phyloP scores from a whole-genome alignment of 2,113 vertebrate genomes.

The Neopipo cinnamomea region DNA sequence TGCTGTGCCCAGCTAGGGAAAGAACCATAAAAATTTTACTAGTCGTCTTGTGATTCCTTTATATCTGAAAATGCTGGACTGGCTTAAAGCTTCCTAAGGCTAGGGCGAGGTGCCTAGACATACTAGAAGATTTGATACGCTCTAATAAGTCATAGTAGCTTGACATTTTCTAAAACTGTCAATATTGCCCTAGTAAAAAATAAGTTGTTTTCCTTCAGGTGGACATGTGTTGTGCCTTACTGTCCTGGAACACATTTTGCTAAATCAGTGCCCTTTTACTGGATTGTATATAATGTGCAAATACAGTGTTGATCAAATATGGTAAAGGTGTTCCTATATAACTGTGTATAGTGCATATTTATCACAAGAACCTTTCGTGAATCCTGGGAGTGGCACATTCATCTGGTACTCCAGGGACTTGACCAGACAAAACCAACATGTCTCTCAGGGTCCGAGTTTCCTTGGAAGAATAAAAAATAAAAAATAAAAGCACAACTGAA shows the following conservation, averaged over 20 bases:
- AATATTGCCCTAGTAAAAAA: background rate
- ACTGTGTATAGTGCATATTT: rapidly evolving
- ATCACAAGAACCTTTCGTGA: background rate
- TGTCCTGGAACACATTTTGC: background rate
- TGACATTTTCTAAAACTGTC: background rate
- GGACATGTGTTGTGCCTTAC: background rate
- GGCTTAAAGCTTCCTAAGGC: background rate
- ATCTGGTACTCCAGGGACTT: background rate
- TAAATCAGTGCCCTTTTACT: background rate
- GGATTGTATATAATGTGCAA: background rate
- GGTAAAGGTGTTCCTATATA: background rate
- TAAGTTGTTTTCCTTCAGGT: background rate
- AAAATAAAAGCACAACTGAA: background rate
- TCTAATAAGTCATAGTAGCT: background rate
- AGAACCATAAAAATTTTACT: background rate
- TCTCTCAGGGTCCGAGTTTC: background rate
- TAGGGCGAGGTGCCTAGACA: background rate
- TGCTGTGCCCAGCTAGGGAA: background rate
- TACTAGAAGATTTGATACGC: background rate
- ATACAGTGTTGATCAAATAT: background rate
- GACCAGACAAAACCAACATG: background rate
- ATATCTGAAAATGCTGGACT: background rate
- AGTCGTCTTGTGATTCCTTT: background rate
- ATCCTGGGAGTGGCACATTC: background rate
- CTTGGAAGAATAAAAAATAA: background rate